Evolutionary conservation across 37 sponge, comb jelly and placozoan genomes (phyloP).

Genomic region (Tethya wilhelma): DNA sequence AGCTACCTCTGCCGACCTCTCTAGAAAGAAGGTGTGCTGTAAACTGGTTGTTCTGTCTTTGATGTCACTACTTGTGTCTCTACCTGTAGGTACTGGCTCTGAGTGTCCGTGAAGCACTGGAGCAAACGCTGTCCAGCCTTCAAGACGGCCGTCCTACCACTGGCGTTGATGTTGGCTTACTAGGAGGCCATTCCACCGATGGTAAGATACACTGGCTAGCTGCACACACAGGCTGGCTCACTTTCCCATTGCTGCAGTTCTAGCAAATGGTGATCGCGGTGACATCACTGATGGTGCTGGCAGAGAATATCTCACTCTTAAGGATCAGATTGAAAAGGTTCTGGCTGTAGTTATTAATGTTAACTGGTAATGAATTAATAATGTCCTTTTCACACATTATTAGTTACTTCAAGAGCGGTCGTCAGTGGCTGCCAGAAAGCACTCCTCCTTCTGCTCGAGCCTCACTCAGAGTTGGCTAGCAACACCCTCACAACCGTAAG

Average conservation of each 20-base stretch:
- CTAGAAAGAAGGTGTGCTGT: conserved; percentile 3
- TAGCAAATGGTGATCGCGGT: conserved; percentile 10
- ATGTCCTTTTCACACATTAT: neutral
- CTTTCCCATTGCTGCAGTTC: neutral
- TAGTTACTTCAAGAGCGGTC: neutral
- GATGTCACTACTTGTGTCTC: neutral
- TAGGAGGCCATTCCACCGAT: conserved; percentile 26
- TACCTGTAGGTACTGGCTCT: conserved; percentile 12
- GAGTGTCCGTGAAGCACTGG: conserved; percentile 30
- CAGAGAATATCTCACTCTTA: conserved; percentile 15
- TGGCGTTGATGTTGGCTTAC: conserved; percentile 15
- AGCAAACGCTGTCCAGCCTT: neutral
- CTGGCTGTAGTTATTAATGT: no score
- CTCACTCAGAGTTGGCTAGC: no score
- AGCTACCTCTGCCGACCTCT: neutral
- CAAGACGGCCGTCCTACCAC: neutral
- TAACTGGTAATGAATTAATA: neutral
- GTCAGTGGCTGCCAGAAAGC: neutral
- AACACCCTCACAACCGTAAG: no score
- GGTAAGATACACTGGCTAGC: neutral
- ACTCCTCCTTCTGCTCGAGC: neutral
- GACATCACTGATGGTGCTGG: neutral
- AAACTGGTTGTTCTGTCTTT: neutral
- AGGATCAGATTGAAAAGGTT: neutral
- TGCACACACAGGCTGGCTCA: neutral